These are phyloP conservation scores for Metaphire vulgaris DNA, from an alignment of 1,140 invertebrate species.

Conservation along the genomic window DNA sequence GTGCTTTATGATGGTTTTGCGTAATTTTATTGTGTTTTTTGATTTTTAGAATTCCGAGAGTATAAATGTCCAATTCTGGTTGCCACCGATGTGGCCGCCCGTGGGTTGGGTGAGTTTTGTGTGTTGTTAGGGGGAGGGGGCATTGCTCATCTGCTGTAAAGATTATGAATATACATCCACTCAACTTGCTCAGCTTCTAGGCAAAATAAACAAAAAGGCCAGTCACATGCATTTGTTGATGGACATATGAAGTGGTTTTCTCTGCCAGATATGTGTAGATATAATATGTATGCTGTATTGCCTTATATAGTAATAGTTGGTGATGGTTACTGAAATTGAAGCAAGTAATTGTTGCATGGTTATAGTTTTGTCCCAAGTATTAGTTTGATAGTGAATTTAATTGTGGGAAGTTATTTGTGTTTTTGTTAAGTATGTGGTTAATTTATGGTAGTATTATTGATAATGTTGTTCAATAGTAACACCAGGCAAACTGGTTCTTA, in stretches of 20 bases:
- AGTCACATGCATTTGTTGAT: background rate
- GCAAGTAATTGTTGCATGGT: background rate
- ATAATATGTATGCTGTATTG: background rate
- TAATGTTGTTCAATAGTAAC: no score
- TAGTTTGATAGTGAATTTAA: no score
- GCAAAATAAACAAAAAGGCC: no score
- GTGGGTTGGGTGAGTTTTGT: constrained; percentile 81
- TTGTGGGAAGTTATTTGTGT: background rate
- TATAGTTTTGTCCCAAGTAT: background rate
- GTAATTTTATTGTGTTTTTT: no score
- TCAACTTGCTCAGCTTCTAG: background rate
- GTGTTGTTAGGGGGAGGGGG: background rate
- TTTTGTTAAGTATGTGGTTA: no score
- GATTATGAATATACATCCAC: background rate
- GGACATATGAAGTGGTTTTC: background rate
- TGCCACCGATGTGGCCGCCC: constrained; percentile 95
- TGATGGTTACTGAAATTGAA: background rate
- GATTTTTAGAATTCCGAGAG: constrained; percentile 74
- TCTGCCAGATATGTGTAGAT: background rate
- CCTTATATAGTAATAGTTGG: background rate
- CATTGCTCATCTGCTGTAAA: background rate
- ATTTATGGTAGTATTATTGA: no score
- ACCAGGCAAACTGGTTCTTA: no score
- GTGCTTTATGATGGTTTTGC: no score
- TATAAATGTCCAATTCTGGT: constrained; percentile 86